Base-by-base conservation (phyloP, 1,140 invertebrate species). In the Drosophila aff. region DNA sequence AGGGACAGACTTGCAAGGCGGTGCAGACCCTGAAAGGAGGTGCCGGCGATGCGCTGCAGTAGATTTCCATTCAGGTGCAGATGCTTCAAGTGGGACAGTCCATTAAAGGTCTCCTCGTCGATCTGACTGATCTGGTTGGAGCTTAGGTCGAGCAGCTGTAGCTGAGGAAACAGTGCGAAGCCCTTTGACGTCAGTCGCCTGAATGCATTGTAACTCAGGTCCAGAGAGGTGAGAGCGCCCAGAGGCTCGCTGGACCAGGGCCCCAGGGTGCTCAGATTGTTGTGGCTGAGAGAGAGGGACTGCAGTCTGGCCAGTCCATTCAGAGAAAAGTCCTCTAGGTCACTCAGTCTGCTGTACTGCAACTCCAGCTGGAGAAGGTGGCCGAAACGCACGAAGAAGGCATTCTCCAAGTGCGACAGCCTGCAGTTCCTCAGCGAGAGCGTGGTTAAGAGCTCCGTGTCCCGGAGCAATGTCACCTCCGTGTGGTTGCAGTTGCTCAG, bases 161-260 rank as follows among this genome's bases (percentile, higher is more conserved):
- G 58, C 31, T 92, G 90, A 0, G 92, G 92, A 78, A 82, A 93
- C 3, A 76, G 68, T 0, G 31, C 36, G 11, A 93, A 92, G 8
- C 60, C 69, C 0, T 64, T 59, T 1, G 47, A n/a, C 2, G 36
- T 52, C 2, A 93, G 26, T 3, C 47, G 47, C 8, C 16, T 33
- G 11, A 93, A 65, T 0, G 26, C 10, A 49, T 93, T 93, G 10
- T 82, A 64, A n/a, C 90, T 82, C 1, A 92, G 21, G 66, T 93
- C 91, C 3, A 93, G 57, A 0, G 65, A 38, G 13, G 44, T 71
- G 1, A 93, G 69, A 0, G 76, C 78, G 2, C 57, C 76, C 43
- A 93, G 31, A 11, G 81, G 77, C 7, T 91, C 73, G n/a, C 65
- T 67, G 3, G 89, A 76, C 92, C 92, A 93, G 8, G 85, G 73